Conservation (phyloP, 1,140 invertebrate species). For the Arion vulgaris region DNA sequence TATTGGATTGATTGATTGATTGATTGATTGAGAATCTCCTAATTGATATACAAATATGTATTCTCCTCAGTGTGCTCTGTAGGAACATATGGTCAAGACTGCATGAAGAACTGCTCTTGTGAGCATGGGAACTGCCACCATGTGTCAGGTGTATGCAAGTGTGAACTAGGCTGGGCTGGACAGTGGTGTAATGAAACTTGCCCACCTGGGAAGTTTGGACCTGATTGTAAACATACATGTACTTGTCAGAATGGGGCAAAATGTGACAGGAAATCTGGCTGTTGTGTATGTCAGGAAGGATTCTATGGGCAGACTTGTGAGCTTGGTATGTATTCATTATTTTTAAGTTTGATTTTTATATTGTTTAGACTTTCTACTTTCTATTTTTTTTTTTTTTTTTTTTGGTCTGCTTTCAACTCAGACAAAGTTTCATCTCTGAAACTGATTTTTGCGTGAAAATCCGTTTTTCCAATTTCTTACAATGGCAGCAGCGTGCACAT, state of each 20-base stretch:
- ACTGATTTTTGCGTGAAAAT: no score
- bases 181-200: constrained; percentile 78
- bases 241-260: constrained; percentile 78
- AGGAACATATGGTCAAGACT: constrained; percentile 84
- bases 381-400: no score
- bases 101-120: constrained; percentile 85
- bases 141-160: constrained; percentile 83
- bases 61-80: constrained; percentile 77
- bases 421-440: no score
- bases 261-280: constrained; percentile 70
- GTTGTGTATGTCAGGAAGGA: constrained; percentile 72
- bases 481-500: no score
- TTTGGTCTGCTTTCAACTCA: no score
- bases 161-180: constrained; percentile 85
- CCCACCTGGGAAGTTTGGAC: constrained; percentile 70
- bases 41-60: no score
- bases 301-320: constrained; percentile 71
- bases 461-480: no score
- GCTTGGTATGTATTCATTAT: constrained; percentile 55
- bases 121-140: constrained; percentile 86
- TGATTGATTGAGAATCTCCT: no score
- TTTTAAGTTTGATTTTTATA: no score
- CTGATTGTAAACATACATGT: constrained; percentile 83
- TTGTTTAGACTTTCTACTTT: no score
- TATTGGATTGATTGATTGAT: no score